Evolutionary conservation across 2,113 vertebrate species (phyloP).

Genomic region (Petromus typicus): DNA sequence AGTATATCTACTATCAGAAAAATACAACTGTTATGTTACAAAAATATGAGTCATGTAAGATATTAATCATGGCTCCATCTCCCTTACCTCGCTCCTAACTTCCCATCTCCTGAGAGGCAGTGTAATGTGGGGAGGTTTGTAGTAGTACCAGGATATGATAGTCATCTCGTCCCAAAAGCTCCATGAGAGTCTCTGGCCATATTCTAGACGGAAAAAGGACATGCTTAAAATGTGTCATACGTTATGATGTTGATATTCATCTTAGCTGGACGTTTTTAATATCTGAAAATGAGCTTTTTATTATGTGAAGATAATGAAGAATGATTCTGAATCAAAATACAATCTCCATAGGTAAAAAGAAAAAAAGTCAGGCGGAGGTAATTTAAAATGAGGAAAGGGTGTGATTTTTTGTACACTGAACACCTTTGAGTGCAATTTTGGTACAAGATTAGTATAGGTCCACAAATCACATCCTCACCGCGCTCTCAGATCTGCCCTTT

Average conservation of each 20-base stretch:
- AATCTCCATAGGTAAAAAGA: not conserved
- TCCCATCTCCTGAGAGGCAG: not conserved
- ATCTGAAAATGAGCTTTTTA: not conserved
- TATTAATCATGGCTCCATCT: not conserved
- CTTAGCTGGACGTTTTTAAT: not conserved
- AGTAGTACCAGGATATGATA: rapidly evolving
- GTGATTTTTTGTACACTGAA: not conserved
- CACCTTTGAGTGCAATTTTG: not conserved
- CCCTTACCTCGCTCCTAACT: not conserved
- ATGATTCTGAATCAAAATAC: not conserved
- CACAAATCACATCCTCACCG: not conserved
- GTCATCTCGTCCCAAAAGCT: rapidly evolving
- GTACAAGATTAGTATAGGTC: not conserved
- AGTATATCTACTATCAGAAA: not conserved
- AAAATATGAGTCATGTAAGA: not conserved
- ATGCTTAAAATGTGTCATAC: not conserved
- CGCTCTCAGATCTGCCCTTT: not conserved
- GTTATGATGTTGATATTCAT: not conserved
- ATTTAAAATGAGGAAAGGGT: not conserved
- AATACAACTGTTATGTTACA: not conserved
- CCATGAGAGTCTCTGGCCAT: not conserved
- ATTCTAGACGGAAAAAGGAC: not conserved
- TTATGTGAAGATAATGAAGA: not conserved
- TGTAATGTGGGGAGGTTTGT: not conserved
- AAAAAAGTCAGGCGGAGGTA: not conserved